phyloP scores from a whole-genome alignment of 1,140 invertebrate species.

The Brachionus plicatilis region DNA sequence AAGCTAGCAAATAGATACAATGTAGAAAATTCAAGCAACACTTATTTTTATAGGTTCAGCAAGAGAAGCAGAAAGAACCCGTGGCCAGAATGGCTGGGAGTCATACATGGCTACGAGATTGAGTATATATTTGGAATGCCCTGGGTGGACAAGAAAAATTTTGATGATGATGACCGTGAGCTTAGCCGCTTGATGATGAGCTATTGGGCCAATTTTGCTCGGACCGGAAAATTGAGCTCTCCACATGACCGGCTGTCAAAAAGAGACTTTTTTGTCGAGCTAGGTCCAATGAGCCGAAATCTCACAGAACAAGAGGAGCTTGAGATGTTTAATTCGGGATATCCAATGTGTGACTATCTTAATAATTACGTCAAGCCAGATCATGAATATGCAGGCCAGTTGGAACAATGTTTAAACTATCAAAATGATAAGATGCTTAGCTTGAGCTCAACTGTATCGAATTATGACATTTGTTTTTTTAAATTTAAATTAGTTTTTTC shows the following conservation, averaged over 20 bases:
- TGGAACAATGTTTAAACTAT: constrained; percentile 15
- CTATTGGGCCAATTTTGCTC: constrained; percentile 35
- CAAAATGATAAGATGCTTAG: neutral
- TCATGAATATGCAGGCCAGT: neutral
- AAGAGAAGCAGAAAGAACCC: constrained; percentile 61
- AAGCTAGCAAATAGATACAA: constrained; percentile 82
- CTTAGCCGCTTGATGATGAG: constrained; percentile 26
- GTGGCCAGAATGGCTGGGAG: constrained; percentile 92
- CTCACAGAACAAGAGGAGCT: constrained; percentile 16
- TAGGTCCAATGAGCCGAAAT: neutral
- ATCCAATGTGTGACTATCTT: constrained; percentile 8
- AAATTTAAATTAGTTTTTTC: neutral
- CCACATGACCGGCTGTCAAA: neutral
- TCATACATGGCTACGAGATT: constrained; percentile 70
- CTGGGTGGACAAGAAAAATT: neutral
- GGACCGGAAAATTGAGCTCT: neutral
- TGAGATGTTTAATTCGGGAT: constrained; percentile 8
- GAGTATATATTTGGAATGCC: constrained; percentile 35
- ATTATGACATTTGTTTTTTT: neutral
- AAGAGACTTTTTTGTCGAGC: neutral
- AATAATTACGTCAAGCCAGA: neutral
- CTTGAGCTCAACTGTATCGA: neutral
- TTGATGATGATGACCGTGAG: neutral
- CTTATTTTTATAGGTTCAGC: constrained; percentile 29
- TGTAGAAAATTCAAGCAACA: neutral